Evolutionary conservation across 2,888 invertebrate genomes (phyloP), one percentile per base, ranked within the genome.

Genomic region (Gerosis bhagava): DNA sequence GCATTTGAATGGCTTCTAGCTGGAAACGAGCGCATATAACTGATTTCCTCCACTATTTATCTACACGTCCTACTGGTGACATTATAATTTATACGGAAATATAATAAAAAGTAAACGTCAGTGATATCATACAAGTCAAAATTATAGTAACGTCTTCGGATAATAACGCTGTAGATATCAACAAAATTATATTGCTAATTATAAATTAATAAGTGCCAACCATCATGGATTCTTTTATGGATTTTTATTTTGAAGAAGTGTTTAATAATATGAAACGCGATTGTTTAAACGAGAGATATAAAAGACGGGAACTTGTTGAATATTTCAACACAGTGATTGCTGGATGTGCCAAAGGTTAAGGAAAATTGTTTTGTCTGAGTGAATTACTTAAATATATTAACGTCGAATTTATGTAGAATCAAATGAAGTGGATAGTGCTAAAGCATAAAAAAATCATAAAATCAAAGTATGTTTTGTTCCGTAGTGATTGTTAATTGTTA

Each of bases 301-400:
- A 93, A 61, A 90, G 96, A 22, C 87, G 92, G 22, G 91, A 94
- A 63, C 83, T 96, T 37, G 93, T 95, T 41, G 93, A 94, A 67
- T 96, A 95, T 77, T 92, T 96, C 62, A 94, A 92, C 65, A 92
- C 95, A 11, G 91, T 95, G 36, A 95, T 96, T 57, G 90, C 93
- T 61, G 95, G 94, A 51, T 95, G 94, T 70, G 90, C 91, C 5
- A 84, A 79, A 90, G 91, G 91, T 90, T 49, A 34, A n/a, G n/a
- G n/a, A n/a, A n/a, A n/a, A n/a, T n/a, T n/a, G n/a, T n/a, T n/a
- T n/a, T n/a, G n/a, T n/a, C n/a, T n/a, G n/a, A n/a, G n/a, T n/a
- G n/a, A n/a, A n/a, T n/a, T n/a, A n/a, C n/a, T n/a, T n/a, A n/a
- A n/a, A n/a, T n/a, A n/a, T n/a, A n/a, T n/a, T n/a, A n/a, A n/a